phyloP scores from a whole-genome alignment of 2,888 invertebrate species.

The Hipparchia semele region DNA sequence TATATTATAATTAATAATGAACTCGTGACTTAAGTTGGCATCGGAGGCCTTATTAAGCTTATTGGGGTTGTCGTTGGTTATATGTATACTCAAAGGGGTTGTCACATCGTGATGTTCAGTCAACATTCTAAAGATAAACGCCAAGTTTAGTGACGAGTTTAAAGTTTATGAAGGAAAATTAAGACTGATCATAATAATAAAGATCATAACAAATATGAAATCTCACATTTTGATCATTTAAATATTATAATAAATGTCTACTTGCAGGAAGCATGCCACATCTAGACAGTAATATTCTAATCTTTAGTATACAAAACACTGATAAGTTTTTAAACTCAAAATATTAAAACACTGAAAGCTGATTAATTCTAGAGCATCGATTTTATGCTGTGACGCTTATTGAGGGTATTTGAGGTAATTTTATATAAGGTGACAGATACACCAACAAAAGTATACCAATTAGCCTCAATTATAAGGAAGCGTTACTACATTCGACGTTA shows the following conservation, averaged over 20 bases:
- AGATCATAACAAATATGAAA: not conserved
- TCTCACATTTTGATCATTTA: not conserved
- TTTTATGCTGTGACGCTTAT: not conserved
- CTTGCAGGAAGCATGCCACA: slow-evolving; percentile 5
- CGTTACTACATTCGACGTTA: not conserved
- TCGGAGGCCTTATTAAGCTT: no score
- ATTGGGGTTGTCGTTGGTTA: no score
- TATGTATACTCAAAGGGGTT: no score
- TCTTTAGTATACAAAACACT: not conserved
- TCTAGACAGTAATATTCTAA: not conserved
- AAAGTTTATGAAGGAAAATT: not conserved
- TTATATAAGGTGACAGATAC: no score
- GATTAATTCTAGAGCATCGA: not conserved
- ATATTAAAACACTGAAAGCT: slow-evolving; percentile 31
- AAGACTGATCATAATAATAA: not conserved
- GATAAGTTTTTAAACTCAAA: slow-evolving; percentile 3
- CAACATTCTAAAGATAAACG: not conserved
- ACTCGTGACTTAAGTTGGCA: not conserved
- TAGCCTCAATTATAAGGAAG: not conserved
- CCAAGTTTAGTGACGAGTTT: not conserved
- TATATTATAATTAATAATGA: no score
- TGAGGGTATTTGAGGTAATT: not conserved
- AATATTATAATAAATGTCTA: slow-evolving; percentile 5
- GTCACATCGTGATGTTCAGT: not conserved
- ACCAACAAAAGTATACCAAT: not conserved